Conservation (phyloP, 2,113 vertebrate genomes). For the Strix aluco region DNA sequence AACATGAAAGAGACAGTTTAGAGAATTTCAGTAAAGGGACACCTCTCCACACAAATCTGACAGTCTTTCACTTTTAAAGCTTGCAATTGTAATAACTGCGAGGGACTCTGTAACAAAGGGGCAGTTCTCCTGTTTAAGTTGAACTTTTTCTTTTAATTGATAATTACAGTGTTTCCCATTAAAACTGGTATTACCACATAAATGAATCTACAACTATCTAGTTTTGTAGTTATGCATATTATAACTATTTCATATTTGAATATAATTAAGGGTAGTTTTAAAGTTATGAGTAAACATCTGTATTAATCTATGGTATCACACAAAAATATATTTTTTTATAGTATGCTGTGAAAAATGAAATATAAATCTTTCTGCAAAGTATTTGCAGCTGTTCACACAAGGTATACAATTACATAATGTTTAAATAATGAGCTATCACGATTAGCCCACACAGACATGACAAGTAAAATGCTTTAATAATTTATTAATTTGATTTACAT, state of each 20-base stretch:
- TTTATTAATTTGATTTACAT: conserved; percentile 78
- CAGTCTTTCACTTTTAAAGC: background rate
- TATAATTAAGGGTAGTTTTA: background rate
- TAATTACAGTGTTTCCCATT: background rate
- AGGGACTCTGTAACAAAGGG: background rate
- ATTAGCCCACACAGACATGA: conserved; percentile 77
- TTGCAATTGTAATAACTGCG: background rate
- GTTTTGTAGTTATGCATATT: background rate
- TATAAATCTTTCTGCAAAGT: conserved; percentile 69
- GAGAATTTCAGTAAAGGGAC: background rate
- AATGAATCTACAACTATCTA: background rate
- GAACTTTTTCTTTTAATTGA: background rate
- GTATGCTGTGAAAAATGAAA: conserved; percentile 52
- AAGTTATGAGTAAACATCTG: conserved; percentile 25
- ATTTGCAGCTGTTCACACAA: conserved; percentile 77
- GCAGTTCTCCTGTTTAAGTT: background rate
- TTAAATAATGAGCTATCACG: conserved; percentile 77
- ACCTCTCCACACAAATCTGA: background rate
- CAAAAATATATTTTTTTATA: conserved; percentile 53
- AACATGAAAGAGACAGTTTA: background rate
- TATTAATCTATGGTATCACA: background rate
- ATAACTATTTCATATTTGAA: background rate
- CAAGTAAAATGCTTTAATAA: conserved; percentile 76
- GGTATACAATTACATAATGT: conserved; percentile 76
- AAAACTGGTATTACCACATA: background rate